Evolutionary conservation across 2,113 vertebrate species (phyloP).

Genomic region (Cyphomyrus discorhynchus): DNA sequence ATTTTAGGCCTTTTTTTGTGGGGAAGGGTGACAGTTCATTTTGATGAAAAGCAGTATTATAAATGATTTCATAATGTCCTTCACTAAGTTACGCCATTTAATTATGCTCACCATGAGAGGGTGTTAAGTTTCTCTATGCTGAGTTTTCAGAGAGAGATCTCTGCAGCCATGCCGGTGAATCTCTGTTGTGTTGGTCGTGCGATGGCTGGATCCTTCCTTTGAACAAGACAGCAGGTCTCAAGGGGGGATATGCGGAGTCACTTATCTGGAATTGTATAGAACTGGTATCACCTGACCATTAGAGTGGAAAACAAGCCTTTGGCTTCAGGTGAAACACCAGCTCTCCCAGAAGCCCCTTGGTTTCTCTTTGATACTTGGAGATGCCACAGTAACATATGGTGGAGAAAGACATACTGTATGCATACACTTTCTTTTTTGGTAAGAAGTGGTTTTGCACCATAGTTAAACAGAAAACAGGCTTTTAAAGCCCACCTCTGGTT

Average conservation of each 20-base stretch:
- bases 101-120: not conserved
- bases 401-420: not conserved
- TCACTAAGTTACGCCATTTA: not conserved
- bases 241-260: not conserved
- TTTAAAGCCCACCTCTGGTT: not conserved
- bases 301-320: not conserved
- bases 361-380: not conserved
- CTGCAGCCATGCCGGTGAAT: not conserved
- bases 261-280: not conserved
- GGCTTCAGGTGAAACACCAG: not conserved
- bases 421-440: not conserved
- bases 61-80: not conserved
- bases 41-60: not conserved
- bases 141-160: not conserved
- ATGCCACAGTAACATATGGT: not conserved
- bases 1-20: not conserved
- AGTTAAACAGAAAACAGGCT: not conserved
- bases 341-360: not conserved
- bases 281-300: not conserved
- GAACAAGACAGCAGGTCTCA: not conserved
- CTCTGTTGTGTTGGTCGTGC: not conserved
- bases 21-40: not conserved
- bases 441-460: not conserved
- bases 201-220: not conserved
- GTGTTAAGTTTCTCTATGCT: not conserved